These are phyloP conservation scores for Amphiprion percula DNA, from an alignment of 2,113 vertebrate species.

Conservation along the genomic window DNA sequence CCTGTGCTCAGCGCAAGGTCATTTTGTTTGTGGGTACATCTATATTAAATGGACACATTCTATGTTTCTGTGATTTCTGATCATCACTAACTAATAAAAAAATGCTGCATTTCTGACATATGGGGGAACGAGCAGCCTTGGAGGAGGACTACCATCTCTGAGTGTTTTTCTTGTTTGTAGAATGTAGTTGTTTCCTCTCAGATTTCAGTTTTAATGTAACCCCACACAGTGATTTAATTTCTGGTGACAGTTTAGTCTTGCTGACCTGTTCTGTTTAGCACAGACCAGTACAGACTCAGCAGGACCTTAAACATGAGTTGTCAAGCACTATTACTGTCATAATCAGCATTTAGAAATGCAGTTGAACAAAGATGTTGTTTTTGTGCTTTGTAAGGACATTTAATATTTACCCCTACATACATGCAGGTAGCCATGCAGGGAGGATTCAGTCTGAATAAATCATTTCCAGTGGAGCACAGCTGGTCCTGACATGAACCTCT, in stretches of 20 bases:
- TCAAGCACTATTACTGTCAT: neutral
- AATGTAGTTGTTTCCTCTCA: no score
- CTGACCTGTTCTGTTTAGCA: conserved; percentile 24
- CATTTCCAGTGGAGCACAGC: conserved; percentile 32
- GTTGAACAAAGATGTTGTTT: neutral
- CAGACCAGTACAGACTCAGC: neutral
- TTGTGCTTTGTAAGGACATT: neutral
- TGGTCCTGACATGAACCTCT: conserved; percentile 2
- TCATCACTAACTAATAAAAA: no score
- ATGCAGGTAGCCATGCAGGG: conserved; percentile 10
- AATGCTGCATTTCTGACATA: no score
- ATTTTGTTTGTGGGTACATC: no score
- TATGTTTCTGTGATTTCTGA: no score
- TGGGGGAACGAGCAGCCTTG: no score
- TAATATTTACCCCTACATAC: conserved; percentile 1
- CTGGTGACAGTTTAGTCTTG: neutral
- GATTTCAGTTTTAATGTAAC: no score
- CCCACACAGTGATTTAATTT: neutral
- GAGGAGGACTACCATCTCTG: no score
- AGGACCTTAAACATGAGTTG: neutral
- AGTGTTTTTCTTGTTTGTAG: no score
- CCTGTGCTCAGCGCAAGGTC: no score
- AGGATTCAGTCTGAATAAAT: conserved; percentile 27
- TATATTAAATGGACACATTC: no score
- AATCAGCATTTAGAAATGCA: neutral